Conservation (phyloP, 1,140 invertebrate genomes). For the Lasaia peninsularis region DNA sequence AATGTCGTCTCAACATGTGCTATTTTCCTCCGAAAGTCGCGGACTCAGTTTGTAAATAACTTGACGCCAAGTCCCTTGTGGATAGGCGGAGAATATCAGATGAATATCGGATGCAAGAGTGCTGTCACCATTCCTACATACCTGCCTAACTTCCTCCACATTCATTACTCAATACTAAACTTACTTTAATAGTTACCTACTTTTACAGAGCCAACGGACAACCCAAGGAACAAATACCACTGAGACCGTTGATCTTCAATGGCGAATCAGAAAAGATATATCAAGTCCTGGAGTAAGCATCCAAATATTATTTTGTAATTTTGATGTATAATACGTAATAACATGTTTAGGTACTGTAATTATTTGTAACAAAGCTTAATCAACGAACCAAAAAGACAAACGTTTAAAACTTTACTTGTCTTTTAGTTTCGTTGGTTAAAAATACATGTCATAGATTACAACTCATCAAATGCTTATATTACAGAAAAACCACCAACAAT, state of each 20-base stretch:
- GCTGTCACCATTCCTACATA: too few species aligned
- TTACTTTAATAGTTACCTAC: slow-evolving; percentile 6
- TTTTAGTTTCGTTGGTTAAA: neutral
- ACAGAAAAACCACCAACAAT: slow-evolving; percentile 71
- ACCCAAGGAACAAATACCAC: slow-evolving; percentile 84
- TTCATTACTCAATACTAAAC: neutral
- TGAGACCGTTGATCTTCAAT: slow-evolving; percentile 85
- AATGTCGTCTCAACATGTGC: too few species aligned
- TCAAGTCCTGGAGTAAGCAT: slow-evolving; percentile 85
- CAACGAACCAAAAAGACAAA: neutral
- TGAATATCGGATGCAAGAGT: too few species aligned
- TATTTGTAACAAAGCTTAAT: neutral
- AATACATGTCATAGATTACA: neutral
- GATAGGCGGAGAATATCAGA: too few species aligned
- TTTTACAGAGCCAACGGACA: slow-evolving; percentile 61
- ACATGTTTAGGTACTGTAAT: neutral
- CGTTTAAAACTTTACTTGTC: too few species aligned
- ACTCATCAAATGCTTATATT: slow-evolving; percentile 34
- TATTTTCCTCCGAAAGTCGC: too few species aligned
- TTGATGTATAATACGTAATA: neutral
- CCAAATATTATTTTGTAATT: neutral
- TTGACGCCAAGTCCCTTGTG: too few species aligned
- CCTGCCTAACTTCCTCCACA: too few species aligned
- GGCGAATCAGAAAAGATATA: slow-evolving; percentile 81
- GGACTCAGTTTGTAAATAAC: too few species aligned